These are phyloP conservation scores for Cnemophilus loriae DNA, from an alignment of 2,113 vertebrate genomes.

Conservation along the genomic window DNA sequence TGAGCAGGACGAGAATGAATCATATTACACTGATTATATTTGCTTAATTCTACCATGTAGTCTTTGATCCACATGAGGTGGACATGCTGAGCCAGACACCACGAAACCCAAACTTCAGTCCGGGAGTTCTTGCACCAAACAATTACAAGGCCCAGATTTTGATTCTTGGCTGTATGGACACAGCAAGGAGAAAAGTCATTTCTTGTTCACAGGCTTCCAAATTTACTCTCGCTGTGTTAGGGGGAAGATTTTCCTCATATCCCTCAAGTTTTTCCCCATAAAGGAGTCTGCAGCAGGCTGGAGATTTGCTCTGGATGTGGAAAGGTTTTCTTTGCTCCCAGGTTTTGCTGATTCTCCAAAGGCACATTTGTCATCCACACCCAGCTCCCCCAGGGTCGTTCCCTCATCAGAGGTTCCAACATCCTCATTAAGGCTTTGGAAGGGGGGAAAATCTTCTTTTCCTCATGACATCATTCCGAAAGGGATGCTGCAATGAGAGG, in stretches of 20 bases:
- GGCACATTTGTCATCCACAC: fast-evolving
- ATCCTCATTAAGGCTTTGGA: neutral
- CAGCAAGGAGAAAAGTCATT: neutral
- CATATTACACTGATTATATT: constrained; percentile 27
- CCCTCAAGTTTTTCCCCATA: neutral
- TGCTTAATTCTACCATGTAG: constrained; percentile 30
- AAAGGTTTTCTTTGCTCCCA: neutral
- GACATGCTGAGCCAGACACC: neutral
- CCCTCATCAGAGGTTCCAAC: neutral
- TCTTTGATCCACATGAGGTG: constrained; percentile 13
- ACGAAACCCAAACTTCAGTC: neutral
- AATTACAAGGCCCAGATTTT: neutral
- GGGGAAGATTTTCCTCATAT: neutral
- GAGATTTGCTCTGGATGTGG: neutral
- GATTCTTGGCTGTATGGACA: neutral
- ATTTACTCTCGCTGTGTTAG: fast-evolving
- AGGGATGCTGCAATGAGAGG: neutral
- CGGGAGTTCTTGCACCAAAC: neutral
- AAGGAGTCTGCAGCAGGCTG: neutral
- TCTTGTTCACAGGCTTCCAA: neutral
- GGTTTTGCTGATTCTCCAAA: neutral
- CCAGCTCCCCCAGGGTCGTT: neutral
- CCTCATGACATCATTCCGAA: neutral
- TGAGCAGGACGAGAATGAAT: constrained; percentile 55
- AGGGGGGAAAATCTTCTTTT: neutral